Base-by-base conservation (phyloP, 2,113 vertebrate species). In the Daphoenositta chrysoptera region DNA sequence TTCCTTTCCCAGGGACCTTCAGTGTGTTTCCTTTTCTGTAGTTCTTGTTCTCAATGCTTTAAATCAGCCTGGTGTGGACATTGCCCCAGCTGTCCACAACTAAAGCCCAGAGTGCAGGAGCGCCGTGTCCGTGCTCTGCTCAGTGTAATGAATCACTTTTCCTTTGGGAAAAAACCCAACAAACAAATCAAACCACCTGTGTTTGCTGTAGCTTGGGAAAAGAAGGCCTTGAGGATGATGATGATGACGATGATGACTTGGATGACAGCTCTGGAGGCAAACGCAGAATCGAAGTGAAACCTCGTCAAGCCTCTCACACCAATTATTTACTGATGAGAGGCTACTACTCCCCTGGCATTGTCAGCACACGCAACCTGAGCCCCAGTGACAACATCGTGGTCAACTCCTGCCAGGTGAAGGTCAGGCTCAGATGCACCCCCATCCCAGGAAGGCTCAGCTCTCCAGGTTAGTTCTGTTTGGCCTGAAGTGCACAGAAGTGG, bases 321-420 rank as follows among this genome's bases (percentile, higher is more conserved):
- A 99, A 99, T 95, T 99, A 99, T 97, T 96, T 99, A 87, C 98
- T 99, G 91, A 99, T 99, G 99, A 97, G 98, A 31, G 99, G 99
- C 42, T 99, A 97, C 96, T 99, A 98, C 11, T 96, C 96, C 23
- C 99, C 99, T 0, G 99, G 99, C 44, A 98, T 99, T 4, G 98
- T 99, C 80, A 99, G 98, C 96, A 95, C 97, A 0, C 98, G 99
- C n/a, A 99, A 99, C 93, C 98, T 99, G 75, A 99, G 98, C 94
- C 98, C 98, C 97, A 98, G 93, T 0, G 99, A 99, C 87, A 99
- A 97, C 95, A 98, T 99, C 2, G 99, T 99, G 89, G 98, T 99
- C 92, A 99, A 99, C 84, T 98, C 99, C 42, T 99, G 99, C 93
- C 97, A 97, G n/a, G 96, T 99, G 87, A 98, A 92, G 86, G 75